phyloP scores from a whole-genome alignment of 2,888 invertebrate genomes.

The Ormyrus labotus region DNA sequence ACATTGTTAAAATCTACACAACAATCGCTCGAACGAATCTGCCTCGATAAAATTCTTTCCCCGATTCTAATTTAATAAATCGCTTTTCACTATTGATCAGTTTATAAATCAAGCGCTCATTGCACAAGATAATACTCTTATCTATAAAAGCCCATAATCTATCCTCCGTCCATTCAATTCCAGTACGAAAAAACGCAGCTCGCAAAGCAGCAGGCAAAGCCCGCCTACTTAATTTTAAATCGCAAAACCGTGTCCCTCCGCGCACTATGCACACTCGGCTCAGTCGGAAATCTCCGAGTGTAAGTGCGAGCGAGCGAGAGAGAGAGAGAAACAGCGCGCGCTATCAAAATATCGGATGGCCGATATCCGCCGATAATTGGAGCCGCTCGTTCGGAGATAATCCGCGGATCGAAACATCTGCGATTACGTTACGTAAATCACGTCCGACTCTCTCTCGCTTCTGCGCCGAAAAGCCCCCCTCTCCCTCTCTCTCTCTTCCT shows the following conservation, averaged over 20 bases:
- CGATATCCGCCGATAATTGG: constrained; percentile 66
- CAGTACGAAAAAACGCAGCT: no score
- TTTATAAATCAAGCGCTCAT: no score
- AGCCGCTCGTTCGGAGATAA: constrained; percentile 63
- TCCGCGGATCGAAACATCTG: constrained; percentile 65
- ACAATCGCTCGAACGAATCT: no score
- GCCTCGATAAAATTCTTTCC: no score
- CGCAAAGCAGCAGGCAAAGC: no score
- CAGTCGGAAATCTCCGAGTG: no score
- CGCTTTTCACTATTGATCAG: no score
- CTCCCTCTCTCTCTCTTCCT: not conserved
- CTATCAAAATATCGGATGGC: constrained; percentile 65
- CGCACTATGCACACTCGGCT: no score
- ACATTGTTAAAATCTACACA: no score
- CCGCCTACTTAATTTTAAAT: no score
- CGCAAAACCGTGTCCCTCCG: no score
- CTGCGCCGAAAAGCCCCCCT: not conserved
- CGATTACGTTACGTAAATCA: constrained; percentile 66
- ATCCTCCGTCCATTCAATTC: no score
- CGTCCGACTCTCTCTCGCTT: constrained; percentile 6
- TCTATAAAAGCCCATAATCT: not conserved
- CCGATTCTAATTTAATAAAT: not conserved
- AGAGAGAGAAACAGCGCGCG: constrained; percentile 8
- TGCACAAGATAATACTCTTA: not conserved
- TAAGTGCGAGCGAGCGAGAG: constrained; percentile 1